phyloP scores from a whole-genome alignment of 2,797 vertebrate species.

The Bucorvus abyssinicus region DNA sequence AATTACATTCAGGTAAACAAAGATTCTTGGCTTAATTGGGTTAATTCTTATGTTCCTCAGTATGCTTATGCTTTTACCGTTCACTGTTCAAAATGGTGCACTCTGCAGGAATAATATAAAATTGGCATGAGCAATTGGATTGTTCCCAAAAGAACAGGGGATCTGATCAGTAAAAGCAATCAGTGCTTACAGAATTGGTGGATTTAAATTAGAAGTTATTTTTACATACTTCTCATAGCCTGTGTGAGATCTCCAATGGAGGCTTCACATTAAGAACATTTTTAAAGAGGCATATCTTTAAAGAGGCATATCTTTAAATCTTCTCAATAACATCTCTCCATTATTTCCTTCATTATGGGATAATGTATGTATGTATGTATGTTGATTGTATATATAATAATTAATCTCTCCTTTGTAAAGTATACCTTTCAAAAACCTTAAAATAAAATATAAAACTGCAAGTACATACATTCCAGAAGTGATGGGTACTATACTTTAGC shows the following conservation, averaged over 20 bases:
- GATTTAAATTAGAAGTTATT: background rate
- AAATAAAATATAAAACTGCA: background rate
- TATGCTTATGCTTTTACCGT: background rate
- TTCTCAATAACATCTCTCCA: background rate
- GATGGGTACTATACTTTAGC: background rate
- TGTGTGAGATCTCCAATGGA: background rate
- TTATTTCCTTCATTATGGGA: background rate
- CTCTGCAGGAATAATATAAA: background rate
- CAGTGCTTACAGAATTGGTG: background rate
- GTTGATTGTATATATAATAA: background rate
- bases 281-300: background rate
- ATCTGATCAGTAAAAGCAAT: background rate
- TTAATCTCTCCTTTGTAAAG: background rate
- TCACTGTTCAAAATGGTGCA: background rate
- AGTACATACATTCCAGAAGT: background rate
- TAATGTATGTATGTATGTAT: background rate
- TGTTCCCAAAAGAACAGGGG: background rate
- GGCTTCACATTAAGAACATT: background rate
- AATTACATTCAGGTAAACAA: background rate
- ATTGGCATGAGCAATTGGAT: background rate
- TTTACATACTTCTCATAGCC: background rate
- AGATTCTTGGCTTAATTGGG: too few relatives aligned
- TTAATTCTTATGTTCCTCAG: background rate
- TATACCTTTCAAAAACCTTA: background rate
- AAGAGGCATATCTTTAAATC: background rate